Evolutionary conservation across 2,888 invertebrate species (phyloP).

Genomic region (Phortica magna): DNA sequence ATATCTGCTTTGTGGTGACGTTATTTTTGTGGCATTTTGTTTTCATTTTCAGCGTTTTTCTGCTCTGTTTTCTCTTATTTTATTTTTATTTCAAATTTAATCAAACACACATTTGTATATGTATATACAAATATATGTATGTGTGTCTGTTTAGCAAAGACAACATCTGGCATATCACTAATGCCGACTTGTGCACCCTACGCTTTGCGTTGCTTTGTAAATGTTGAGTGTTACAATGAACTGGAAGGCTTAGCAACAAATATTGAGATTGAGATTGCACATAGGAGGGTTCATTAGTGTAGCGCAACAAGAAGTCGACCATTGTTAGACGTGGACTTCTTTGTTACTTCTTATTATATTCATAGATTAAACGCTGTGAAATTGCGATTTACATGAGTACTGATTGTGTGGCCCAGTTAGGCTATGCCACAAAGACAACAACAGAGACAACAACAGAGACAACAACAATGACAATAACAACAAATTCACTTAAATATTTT

Average conservation of each 20-base stretch:
- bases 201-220: not conserved
- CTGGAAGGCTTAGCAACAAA: too few relatives aligned
- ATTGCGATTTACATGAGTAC: not conserved
- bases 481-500: slow-evolving; percentile 25
- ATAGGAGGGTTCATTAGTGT: too few relatives aligned
- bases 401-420: not conserved
- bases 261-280: too few relatives aligned
- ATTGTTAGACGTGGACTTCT: not conserved
- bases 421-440: not conserved
- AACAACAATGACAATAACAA: not conserved
- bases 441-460: not conserved
- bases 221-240: too few relatives aligned
- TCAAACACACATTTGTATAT: not conserved
- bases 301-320: not conserved
- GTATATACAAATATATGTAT: not conserved
- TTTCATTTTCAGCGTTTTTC: not conserved
- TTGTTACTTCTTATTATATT: not conserved
- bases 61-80: not conserved
- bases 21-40: slow-evolving; percentile 26
- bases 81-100: not conserved
- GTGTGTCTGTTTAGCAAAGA: not conserved
- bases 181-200: not conserved
- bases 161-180: slow-evolving; percentile 22
- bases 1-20: slow-evolving; percentile 10
- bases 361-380: not conserved